Evolutionary conservation across 2,888 invertebrate genomes (phyloP).

Genomic region (Eupelmus urozonus): DNA sequence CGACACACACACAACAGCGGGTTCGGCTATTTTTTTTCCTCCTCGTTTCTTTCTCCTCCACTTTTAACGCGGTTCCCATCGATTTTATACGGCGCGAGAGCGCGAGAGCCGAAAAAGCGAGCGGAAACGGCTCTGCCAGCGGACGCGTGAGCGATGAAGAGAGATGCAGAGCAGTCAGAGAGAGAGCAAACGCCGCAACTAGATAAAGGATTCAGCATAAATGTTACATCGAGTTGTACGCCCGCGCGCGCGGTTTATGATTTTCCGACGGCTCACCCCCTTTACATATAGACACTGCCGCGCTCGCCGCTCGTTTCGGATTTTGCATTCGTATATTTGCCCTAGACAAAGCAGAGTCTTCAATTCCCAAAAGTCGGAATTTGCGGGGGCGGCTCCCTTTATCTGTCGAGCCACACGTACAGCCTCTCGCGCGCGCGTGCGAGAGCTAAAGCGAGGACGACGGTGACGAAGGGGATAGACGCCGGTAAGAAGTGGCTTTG

Average conservation of each 20-base stretch:
- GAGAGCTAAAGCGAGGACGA: not conserved
- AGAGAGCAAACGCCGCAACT: constrained; percentile 1
- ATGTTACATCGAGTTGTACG: constrained; percentile 1
- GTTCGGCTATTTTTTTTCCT: too few relatives aligned
- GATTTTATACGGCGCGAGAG: too few relatives aligned
- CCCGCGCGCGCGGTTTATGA: constrained; percentile 5
- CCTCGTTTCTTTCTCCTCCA: too few relatives aligned
- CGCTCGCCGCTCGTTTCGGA: not conserved
- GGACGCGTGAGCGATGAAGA: not conserved
- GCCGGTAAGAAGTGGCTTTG: too few relatives aligned
- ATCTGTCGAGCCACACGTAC: not conserved
- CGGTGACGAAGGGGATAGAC: constrained; percentile 13
- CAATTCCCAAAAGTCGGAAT: constrained; percentile 24
- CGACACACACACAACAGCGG: not conserved
- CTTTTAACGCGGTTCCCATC: too few relatives aligned
- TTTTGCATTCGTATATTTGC: constrained; percentile 6
- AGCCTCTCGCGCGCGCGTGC: not conserved
- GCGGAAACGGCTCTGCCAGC: not conserved
- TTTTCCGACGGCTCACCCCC: not conserved
- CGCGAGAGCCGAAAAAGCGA: not conserved
- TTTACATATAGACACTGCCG: too few relatives aligned
- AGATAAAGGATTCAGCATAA: constrained; percentile 20
- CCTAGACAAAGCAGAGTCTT: constrained; percentile 13
- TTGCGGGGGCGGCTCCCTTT: constrained; percentile 3
- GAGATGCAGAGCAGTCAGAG: not conserved